These are phyloP conservation scores for Temnothorax rugatulus DNA, from an alignment of 2,888 invertebrate species.

Conservation along the genomic window DNA sequence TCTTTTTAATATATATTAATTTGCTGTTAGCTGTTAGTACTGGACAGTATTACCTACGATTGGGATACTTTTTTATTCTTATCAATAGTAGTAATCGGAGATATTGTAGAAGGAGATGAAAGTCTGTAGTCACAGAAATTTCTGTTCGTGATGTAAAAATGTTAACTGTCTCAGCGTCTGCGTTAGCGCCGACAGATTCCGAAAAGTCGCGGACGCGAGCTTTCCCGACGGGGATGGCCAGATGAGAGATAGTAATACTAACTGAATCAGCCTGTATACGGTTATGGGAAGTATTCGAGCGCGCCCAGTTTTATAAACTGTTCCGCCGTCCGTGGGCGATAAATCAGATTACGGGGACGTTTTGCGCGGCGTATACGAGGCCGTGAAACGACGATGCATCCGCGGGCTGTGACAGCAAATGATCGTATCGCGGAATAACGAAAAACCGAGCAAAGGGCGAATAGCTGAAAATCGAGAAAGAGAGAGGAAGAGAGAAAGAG, in stretches of 20 bases:
- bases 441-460: conserved; percentile 44
- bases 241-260: conserved; percentile 9
- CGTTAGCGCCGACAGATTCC: neutral
- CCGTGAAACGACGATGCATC: conserved; percentile 41
- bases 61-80: neutral
- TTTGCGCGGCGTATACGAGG: conserved; percentile 43
- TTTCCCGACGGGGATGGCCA: neutral
- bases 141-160: neutral
- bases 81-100: neutral
- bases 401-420: conserved; percentile 37
- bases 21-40: neutral
- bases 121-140: neutral
- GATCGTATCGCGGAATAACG: conserved; percentile 46
- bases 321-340: conserved; percentile 45
- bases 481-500: too few species aligned
- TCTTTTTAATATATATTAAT: neutral
- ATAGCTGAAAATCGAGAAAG: conserved; percentile 44
- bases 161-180: neutral
- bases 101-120: neutral
- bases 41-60: neutral
- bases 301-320: conserved; percentile 58
- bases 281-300: conserved; percentile 47
- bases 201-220: neutral
- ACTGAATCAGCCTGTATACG: conserved; percentile 37
- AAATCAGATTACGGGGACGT: conserved; percentile 55